phyloP scores from a whole-genome alignment of 1,140 invertebrate species.

The Rhynchophorus ferrugineus region DNA sequence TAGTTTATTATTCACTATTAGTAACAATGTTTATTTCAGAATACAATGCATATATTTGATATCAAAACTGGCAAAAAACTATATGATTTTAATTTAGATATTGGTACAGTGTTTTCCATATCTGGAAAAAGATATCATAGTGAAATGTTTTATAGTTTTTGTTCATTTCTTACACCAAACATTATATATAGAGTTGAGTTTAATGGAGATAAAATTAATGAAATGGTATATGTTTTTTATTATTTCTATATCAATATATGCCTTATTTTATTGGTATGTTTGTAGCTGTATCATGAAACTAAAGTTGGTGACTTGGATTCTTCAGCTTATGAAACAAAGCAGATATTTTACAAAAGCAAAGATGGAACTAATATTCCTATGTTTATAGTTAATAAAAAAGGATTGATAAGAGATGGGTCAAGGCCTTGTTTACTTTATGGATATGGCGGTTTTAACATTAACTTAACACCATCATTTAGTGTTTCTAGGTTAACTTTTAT shows the following conservation, averaged over 20 bases:
- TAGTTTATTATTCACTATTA: background rate
- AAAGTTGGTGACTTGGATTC: constrained; percentile 79
- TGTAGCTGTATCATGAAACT: constrained; percentile 75
- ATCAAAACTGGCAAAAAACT: constrained; percentile 66
- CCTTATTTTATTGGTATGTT: constrained; percentile 13
- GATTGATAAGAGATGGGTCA: constrained; percentile 55
- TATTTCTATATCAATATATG: background rate
- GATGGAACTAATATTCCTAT: constrained; percentile 95
- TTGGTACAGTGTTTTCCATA: constrained; percentile 79
- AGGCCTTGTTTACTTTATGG: constrained; percentile 85
- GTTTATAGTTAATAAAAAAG: constrained; percentile 72
- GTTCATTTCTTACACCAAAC: constrained; percentile 87
- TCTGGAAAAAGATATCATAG: constrained; percentile 77
- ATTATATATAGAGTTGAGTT: constrained; percentile 86
- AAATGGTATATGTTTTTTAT: constrained; percentile 50
- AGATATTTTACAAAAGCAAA: constrained; percentile 91
- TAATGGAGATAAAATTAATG: constrained; percentile 51
- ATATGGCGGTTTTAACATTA: constrained; percentile 96
- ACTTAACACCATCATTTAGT: constrained; percentile 78
- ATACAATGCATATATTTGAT: constrained; percentile 73
- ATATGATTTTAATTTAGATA: constrained; percentile 68
- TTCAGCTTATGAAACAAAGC: constrained; percentile 72
- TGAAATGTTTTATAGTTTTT: constrained; percentile 91
- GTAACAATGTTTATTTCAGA: constrained; percentile 46
- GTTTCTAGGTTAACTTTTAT: constrained; percentile 81